phyloP scores from a whole-genome alignment of 2,113 vertebrate species.

The Epinephelus moara region DNA sequence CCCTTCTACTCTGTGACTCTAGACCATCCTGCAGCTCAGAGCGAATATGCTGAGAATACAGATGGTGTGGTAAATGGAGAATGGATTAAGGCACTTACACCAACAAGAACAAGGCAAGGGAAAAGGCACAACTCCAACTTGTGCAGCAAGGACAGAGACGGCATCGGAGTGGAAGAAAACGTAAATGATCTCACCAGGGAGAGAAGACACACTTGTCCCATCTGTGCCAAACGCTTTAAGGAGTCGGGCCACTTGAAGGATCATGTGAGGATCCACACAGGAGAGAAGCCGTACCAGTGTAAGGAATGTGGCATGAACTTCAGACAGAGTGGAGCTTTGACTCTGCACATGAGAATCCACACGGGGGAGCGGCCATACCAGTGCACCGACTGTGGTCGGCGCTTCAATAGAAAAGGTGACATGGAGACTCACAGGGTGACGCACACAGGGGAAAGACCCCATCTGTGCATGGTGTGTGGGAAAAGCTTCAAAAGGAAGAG shows the following conservation, averaged over 20 bases:
- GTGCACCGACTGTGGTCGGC: slow-evolving; percentile 8
- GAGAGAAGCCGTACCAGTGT: slow-evolving; percentile 22
- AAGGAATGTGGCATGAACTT: slow-evolving; percentile 24
- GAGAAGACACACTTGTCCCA: slow-evolving; percentile 9
- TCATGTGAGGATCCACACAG: slow-evolving; percentile 22
- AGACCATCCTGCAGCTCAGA: background rate
- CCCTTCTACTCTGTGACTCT: background rate
- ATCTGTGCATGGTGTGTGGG: slow-evolving; percentile 5
- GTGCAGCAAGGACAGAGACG: background rate
- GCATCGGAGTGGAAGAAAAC: background rate
- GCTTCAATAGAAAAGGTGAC: slow-evolving; percentile 20
- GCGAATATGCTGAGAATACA: background rate
- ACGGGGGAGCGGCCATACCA: slow-evolving; percentile 12
- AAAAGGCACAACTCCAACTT: background rate
- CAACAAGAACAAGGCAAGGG: background rate
- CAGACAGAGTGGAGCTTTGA: slow-evolving; percentile 19
- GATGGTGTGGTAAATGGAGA: background rate
- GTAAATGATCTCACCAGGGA: background rate
- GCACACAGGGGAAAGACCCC: background rate
- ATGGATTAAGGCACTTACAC: background rate
- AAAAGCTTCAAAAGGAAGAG: slow-evolving; percentile 26
- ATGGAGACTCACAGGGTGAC: slow-evolving; percentile 26
- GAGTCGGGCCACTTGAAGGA: slow-evolving; percentile 23
- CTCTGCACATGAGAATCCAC: slow-evolving; percentile 24
- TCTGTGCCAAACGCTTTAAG: slow-evolving; percentile 14